Percentiles rank a stretch among this genome's conserved stretches.
phyloP scores from a whole-genome alignment of 2,113 vertebrate genomes.

The Hippolais icterina region DNA sequence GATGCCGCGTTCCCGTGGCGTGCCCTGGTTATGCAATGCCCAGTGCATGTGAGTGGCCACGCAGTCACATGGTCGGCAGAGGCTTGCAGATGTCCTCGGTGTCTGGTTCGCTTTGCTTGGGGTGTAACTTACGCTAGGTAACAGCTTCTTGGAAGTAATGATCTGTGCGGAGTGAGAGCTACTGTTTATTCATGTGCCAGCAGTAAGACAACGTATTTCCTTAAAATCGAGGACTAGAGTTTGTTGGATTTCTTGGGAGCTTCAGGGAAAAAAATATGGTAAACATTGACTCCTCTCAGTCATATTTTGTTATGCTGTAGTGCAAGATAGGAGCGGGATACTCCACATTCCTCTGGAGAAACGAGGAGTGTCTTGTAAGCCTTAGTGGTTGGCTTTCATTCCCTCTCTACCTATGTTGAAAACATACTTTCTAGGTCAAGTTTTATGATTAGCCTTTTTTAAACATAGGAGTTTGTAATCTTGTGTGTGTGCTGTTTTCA shows the following conservation, averaged over 20 bases:
- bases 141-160: neutral
- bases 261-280: neutral
- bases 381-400: neutral
- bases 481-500: neutral
- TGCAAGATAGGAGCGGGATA: neutral
- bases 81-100: neutral
- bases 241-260: neutral
- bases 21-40: constrained; percentile 37
- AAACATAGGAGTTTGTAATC: neutral
- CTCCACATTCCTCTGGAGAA: neutral
- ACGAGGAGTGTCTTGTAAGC: neutral
- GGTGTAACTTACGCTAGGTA: accelerated
- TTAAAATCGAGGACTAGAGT: neutral
- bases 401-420: neutral
- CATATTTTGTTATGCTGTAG: neutral
- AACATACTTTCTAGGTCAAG: neutral
- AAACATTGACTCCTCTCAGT: neutral
- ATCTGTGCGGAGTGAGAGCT: neutral
- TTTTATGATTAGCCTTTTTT: neutral
- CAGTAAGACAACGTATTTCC: accelerated
- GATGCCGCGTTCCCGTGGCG: neutral
- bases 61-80: constrained; percentile 8
- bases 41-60: neutral
- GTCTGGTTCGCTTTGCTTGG: neutral
- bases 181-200: accelerated